These are phyloP conservation scores for Antitype chi DNA, from an alignment of 2,888 invertebrate species.

Conservation along the genomic window DNA sequence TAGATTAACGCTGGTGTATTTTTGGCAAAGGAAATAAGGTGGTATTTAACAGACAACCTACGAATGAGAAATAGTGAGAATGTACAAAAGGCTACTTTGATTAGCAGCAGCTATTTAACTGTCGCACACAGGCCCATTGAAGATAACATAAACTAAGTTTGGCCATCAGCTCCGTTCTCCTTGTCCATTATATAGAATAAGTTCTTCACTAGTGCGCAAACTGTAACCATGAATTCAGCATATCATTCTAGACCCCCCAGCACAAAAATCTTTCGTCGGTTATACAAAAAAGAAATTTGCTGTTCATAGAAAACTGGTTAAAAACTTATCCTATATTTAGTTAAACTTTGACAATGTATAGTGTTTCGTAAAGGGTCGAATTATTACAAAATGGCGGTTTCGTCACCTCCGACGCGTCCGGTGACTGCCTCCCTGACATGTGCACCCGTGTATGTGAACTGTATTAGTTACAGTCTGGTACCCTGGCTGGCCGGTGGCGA, in stretches of 20 bases:
- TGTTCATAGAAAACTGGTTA: too few species aligned
- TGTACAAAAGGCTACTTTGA: background rate
- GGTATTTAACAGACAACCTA: background rate
- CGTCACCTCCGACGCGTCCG: conserved; percentile 5
- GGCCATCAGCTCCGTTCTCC: too few species aligned
- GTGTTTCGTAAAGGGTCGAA: background rate
- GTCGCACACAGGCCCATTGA: background rate
- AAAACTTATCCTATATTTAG: too few species aligned
- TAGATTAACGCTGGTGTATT: background rate
- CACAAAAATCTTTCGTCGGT: too few species aligned
- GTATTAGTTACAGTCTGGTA: conserved; percentile 51
- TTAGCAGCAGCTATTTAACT: background rate
- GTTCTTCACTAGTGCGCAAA: too few species aligned
- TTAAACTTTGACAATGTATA: background rate
- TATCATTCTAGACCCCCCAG: too few species aligned
- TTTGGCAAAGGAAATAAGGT: background rate
- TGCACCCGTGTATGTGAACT: conserved; percentile 32
- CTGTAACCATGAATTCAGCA: too few species aligned
- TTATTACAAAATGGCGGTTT: conserved; percentile 7
- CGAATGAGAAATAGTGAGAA: background rate
- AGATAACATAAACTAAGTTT: background rate
- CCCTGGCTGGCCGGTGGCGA: conserved; percentile 8
- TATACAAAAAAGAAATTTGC: too few species aligned
- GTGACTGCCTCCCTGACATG: conserved; percentile 17
- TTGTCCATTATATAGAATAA: too few species aligned